Evolutionary conservation across 2,113 vertebrate genomes (phyloP).

Genomic region (Phalacrocorax aristotelis): DNA sequence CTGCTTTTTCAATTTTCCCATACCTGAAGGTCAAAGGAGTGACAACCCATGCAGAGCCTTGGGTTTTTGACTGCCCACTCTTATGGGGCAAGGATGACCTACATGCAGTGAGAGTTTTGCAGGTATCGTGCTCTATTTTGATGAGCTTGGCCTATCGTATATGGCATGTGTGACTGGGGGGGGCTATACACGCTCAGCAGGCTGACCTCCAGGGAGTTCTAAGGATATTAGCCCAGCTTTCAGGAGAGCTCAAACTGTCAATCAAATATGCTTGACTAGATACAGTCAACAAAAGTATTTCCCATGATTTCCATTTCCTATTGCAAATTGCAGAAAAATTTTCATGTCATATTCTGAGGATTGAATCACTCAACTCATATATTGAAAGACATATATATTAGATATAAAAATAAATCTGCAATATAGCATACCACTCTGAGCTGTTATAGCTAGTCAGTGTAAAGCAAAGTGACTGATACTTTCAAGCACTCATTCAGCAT

Average conservation of each 20-base stretch:
- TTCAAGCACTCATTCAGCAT: neutral
- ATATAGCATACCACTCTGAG: neutral
- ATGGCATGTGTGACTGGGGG: neutral
- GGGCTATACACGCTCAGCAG: neutral
- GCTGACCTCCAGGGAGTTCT: neutral
- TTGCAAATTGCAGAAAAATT: neutral
- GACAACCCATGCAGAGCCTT: neutral
- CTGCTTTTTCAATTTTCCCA: neutral
- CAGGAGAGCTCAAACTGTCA: neutral
- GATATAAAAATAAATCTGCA: neutral
- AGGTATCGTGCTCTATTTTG: neutral
- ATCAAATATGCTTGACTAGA: neutral
- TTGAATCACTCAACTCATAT: neutral
- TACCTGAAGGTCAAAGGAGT: neutral
- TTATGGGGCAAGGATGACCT: neutral
- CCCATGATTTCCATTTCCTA: neutral
- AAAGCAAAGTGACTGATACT: neutral
- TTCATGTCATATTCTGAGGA: neutral
- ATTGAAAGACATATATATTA: neutral
- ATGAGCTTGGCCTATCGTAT: neutral
- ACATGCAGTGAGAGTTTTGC: neutral
- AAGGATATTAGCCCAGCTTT: neutral
- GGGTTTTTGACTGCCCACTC: neutral
- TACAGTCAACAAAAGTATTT: neutral
- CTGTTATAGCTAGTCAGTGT: neutral